Base-by-base conservation (phyloP, 2,888 invertebrate species). In the Clusia tigrina region DNA sequence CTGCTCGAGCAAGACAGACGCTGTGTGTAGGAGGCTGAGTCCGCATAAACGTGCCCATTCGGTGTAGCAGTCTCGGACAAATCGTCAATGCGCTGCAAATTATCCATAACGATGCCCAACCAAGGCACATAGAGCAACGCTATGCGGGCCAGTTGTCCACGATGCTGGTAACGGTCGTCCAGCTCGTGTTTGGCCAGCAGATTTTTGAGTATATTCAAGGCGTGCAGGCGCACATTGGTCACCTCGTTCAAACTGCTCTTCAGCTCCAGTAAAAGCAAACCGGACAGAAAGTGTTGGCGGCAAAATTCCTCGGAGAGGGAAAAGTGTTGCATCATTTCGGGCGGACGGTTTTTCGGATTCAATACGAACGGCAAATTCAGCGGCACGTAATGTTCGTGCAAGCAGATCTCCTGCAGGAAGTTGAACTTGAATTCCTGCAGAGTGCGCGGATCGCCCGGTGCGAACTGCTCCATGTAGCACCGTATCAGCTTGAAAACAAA, bases 331-430 rank as follows among this genome's bases (percentile, higher is more conserved):
- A 86, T 77, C 72, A 85, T 80, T 69, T 87, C 86, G 0, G 85
- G 85, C 17, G 85, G 83, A 2, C 85, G 81, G 67, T 83, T 82
- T 69, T 83, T 85, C 0, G 86, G 84, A 58, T 85, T 85, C 60
- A 85, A 68, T 53, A 84, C 81, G 77, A 95, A 87, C 2, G 98
- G 98, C 76, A 98, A 87, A 84, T 96, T 96, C 74, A 98, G 90
- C 0, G 95, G 92, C 57, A 98, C 90, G 80, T 91, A 98, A 83
- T 98, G 97, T 81, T 98, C 98, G 79, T 98, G 97, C 37, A 91
- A 91, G 79, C 94, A 95, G 53, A 98, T 89, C 52, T 94, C 92
- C 83, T 93, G 93, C 55, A 98, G 85, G 80, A 98, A 96, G 63
- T 92, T 91, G 79, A 96, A 94, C 85, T 97, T 98, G 82, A 92